These are phyloP conservation scores for Eidolon helvum DNA, from an alignment of 2,113 vertebrate species.

Conservation along the genomic window DNA sequence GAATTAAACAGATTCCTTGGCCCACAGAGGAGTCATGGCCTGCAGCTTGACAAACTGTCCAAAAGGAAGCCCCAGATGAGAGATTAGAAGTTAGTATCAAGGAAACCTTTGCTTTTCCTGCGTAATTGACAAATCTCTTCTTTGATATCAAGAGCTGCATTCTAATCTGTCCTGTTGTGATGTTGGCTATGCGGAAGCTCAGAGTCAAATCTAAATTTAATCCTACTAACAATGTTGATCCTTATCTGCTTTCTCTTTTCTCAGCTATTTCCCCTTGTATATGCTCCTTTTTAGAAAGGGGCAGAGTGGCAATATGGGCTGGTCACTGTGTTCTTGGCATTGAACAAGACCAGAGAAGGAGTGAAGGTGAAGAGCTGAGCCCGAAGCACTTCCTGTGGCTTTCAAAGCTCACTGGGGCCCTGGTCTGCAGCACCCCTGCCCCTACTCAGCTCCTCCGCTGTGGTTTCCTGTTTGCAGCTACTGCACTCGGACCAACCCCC, in stretches of 20 bases:
- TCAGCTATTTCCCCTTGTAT: background rate
- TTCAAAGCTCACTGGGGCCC: background rate
- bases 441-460: background rate
- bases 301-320: background rate
- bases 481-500: background rate
- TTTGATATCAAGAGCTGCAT: background rate
- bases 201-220: background rate
- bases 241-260: background rate
- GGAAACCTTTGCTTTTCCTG: background rate
- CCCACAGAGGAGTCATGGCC: background rate
- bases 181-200: background rate
- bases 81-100: background rate
- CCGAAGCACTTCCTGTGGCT: conserved; percentile 61
- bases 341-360: background rate
- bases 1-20: background rate
- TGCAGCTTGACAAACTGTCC: background rate
- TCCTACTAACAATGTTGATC: background rate
- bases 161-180: background rate
- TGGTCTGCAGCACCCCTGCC: background rate
- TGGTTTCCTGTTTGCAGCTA: conserved; percentile 72
- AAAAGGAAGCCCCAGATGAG: background rate
- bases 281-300: background rate
- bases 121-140: background rate
- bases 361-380: background rate
- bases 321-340: background rate